Base-by-base conservation (phyloP, 2,113 vertebrate genomes). In the Perca schrenkii region DNA sequence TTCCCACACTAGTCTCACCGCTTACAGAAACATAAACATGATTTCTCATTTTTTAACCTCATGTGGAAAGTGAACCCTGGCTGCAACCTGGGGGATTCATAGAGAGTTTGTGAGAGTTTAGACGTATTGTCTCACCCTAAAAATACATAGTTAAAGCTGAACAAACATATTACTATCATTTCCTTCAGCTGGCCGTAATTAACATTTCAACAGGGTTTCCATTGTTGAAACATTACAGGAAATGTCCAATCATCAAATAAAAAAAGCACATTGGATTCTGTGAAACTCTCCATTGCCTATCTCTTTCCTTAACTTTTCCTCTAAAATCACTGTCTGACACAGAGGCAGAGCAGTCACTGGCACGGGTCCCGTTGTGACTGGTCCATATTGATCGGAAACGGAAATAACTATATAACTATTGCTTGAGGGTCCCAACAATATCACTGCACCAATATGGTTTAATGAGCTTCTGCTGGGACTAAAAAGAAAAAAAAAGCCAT, bases 81-180 rank as follows among this genome's bases (percentile, higher is more conserved):
- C 75, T 36, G 14, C 46, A 25, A 43, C 56, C 6, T 31, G 10
- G 50, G 66, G 56, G 77, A 69, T 53, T 81, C 77, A 84, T 1
- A 13, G 43, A 28, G 77, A 64, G 62, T 73, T 63, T 68, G 17
- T 50, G 15, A 63, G 61, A 67, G 53, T 65, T 77, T 43, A 57
- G 4, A 65, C 3, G 17, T 82, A 71, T 77, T 85, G 50, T 64
- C 40, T 81, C 61, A 19, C 62, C 6, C 12, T 70, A 4, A 67
- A 86, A 65, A 69, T 50, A 67, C 81, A 72, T 16, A 50, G 36
- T 40, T 31, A 47, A 68, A 22, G 61, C 56, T 78, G 74, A 67
- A 82, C 50, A 84, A 89, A 86, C 61, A 79, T 77, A 72, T 72
- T 50, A 53, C 47, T 36, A 36, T 49, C 16, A 43, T 78, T 70